phyloP scores from a whole-genome alignment of 2,888 invertebrate genomes.

The Drosophila phalerata region DNA sequence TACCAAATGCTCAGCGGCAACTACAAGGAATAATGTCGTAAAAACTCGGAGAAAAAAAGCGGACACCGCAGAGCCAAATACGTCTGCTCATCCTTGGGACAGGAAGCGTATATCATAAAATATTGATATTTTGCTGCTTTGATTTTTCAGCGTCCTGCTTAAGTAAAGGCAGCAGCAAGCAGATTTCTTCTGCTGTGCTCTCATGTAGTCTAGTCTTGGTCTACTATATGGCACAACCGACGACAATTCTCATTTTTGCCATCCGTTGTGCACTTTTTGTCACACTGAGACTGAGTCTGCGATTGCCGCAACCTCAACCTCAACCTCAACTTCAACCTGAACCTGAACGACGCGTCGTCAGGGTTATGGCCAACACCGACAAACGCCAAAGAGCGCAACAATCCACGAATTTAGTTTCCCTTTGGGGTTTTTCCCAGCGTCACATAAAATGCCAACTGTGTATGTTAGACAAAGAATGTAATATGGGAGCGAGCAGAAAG shows the following conservation, averaged over 20 bases:
- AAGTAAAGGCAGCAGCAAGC: conserved; percentile 71
- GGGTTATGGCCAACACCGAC: conserved; percentile 54
- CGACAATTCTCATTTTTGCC: conserved; percentile 68
- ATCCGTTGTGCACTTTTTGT: conserved; percentile 66
- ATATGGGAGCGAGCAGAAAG: not conserved
- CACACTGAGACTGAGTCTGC: conserved; percentile 20
- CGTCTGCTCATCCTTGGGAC: conserved; percentile 46
- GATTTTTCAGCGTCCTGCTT: conserved; percentile 75
- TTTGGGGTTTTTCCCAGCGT: conserved; percentile 61
- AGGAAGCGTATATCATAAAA: conserved; percentile 81
- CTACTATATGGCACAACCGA: conserved; percentile 30
- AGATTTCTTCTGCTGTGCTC: conserved; percentile 10
- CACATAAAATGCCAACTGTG: conserved; percentile 74
- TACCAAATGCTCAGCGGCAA: conserved; percentile 28
- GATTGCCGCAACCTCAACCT: conserved; percentile 33
- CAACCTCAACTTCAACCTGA: conserved; percentile 33
- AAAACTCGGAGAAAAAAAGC: conserved; percentile 18
- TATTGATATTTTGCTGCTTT: conserved; percentile 81
- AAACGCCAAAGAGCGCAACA: conserved; percentile 77
- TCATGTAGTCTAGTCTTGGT: conserved; percentile 12
- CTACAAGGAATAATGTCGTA: not conserved
- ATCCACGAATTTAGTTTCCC: conserved; percentile 79
- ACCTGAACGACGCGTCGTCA: conserved; percentile 42
- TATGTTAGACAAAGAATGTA: conserved; percentile 46
- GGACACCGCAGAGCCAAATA: conserved; percentile 37